phyloP scores from a whole-genome alignment of 1,140 invertebrate species.

The Sinella curviseta region DNA sequence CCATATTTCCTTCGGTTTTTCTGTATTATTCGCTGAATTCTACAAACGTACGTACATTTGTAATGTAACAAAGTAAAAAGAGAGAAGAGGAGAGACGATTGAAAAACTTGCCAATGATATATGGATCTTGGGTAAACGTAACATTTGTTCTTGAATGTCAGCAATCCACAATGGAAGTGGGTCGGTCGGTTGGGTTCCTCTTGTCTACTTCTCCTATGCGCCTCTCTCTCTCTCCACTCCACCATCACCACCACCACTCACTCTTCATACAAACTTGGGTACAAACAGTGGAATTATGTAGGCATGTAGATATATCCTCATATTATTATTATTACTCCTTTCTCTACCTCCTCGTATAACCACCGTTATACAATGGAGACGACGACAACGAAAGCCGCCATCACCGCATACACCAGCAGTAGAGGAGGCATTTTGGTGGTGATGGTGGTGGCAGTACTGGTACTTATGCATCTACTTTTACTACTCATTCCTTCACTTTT shows the following conservation, averaged over 20 bases:
- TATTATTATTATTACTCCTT: too few species aligned
- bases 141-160: constrained; percentile 41
- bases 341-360: too few species aligned
- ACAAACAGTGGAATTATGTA: too few species aligned
- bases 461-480: too few species aligned
- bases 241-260: not conserved
- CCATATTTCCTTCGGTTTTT: constrained; percentile 23
- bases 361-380: too few species aligned
- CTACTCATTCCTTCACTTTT: too few species aligned
- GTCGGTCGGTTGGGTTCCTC: constrained; percentile 23
- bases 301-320: too few species aligned
- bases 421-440: too few species aligned
- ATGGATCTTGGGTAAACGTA: constrained; percentile 32
- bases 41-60: not conserved
- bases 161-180: constrained; percentile 27
- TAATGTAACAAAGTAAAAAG: not conserved
- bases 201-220: not conserved
- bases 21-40: not conserved
- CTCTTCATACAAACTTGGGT: too few species aligned
- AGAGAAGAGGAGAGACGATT: constrained; percentile 11
- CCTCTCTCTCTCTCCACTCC: not conserved
- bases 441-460: too few species aligned
- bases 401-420: too few species aligned
- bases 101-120: constrained; percentile 33
- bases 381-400: too few species aligned